These are phyloP conservation scores for Diarsia brunnea DNA, from an alignment of 2,888 invertebrate genomes.

Conservation along the genomic window DNA sequence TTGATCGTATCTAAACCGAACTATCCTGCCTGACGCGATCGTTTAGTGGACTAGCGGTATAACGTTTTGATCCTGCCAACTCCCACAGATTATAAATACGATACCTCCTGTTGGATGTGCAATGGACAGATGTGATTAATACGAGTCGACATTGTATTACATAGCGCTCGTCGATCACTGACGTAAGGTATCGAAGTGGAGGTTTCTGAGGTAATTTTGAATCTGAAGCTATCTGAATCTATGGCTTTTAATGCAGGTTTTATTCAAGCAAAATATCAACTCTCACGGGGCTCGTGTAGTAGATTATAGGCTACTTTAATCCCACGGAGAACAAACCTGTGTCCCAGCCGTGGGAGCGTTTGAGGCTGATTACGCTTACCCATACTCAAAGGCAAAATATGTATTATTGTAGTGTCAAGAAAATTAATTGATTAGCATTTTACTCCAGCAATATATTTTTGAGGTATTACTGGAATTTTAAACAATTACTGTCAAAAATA, in stretches of 20 bases:
- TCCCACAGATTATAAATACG: constrained; percentile 63
- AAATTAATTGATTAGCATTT: not conserved
- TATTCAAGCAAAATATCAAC: not conserved
- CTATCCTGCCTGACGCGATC: constrained; percentile 60
- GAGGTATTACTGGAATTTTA: not conserved
- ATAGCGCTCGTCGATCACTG: constrained; percentile 35
- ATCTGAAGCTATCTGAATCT: not conserved
- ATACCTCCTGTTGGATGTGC: constrained; percentile 40
- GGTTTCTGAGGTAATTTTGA: not conserved
- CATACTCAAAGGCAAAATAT: not conserved
- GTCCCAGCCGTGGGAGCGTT: not conserved
- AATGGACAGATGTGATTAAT: constrained; percentile 53
- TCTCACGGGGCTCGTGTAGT: not conserved
- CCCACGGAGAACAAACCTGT: not conserved
- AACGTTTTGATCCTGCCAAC: constrained; percentile 55
- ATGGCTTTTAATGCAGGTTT: not conserved
- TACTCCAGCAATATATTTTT: not conserved
- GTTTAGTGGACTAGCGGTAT: constrained; percentile 61
- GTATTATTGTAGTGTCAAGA: not conserved
- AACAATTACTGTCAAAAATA: not conserved
- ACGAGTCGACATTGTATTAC: constrained; percentile 49
- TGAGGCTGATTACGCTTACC: not conserved
- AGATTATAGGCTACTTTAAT: not conserved
- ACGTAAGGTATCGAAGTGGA: not conserved
- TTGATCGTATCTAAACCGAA: constrained; percentile 64